Evolutionary conservation across 1,140 invertebrate genomes (phyloP), one percentile per base, ranked within the genome.

Genomic region (Ptiloglossa arizonensis): DNA sequence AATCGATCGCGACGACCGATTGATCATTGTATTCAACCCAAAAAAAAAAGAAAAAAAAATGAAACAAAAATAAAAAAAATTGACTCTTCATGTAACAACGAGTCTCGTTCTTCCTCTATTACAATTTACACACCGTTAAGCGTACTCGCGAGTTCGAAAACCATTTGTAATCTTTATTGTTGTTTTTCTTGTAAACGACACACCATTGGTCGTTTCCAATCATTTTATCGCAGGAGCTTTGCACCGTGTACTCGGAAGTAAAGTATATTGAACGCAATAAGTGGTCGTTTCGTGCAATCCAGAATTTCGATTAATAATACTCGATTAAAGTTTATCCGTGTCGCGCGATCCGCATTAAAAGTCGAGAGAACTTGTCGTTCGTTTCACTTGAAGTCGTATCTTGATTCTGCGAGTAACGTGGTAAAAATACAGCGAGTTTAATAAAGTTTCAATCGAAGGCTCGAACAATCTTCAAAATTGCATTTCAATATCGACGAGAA

Each of bases 1-100:
- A 62, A 64, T 74, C 54, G 75, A 82, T 80, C 71, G 60, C 22
- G 38, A 62, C 52, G 22, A 79, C 60, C 59, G 59, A 84, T 84
- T 64, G 66, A 82, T 83, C 74, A 81, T 83, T 85, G 83, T 85
- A 85, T 79, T 67, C 66, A 72, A 75, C 57, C 35, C 56, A 83
- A 67, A 77, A 77, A 78, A 5, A 68, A 76, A 54, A 70, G 68
- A 62, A 32, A 54, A 41, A 8, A 19, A 50, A 62, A 56, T 62
- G n/a, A 56, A 79, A 57, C 5, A 72, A 77, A 81, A 78, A 81
- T 57, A 77, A 44, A 68, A 64, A 72, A 79, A 64, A 46, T 79
- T 64, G 50, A 56, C 24, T 79, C 68, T 79, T 73, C 50, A 44
- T 72, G 76, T 73, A 73, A 46, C 35, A 0, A 70, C 24, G 52